Base-by-base conservation (phyloP, 1,140 invertebrate species). In the Temnothorax curvispinosus region DNA sequence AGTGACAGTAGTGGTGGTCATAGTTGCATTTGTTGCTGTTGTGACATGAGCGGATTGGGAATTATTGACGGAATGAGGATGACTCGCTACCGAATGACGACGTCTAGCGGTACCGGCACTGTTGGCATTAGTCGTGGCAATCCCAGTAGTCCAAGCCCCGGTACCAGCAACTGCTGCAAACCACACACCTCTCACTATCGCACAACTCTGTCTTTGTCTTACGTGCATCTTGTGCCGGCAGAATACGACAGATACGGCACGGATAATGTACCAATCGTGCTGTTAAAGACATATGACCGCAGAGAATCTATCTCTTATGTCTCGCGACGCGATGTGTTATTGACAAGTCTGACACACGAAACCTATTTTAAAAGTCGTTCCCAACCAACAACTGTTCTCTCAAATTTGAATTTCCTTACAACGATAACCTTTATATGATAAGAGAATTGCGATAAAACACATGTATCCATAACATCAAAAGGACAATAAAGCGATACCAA, bases 61-160 rank as follows among this genome's bases (percentile, higher is more conserved):
- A 94, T 95, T 94, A 93, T 94, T 95, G 91, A 91, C 89, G 92
- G 92, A 92, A 93, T 94, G 93, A 92, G 94, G 94, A 93, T 95
- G 94, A 93, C 93, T 95, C 85, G 95, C 94, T 92, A 95, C 93
- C 92, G 95, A 95, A 91, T 95, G 94, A 93, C 95, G 94, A 90
- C 94, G 94, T 90, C 94, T 94, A 92, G 94, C 93, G 85, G 94
- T 92, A 91, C 91, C 91, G 90, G 92, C 92, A 92, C 92, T 92
- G 92, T 93, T 94, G 92, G 88, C 92, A 91, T 94, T 95, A 93
- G 92, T 93, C 92, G 91, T 92, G 92, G 89, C 88, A 91, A 93
- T 94, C 90, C 93, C 92, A 91, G 92, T 90, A 92, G 92, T 94
- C 90, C 94, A 94, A 92, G 91, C 92, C 92, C 93, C 94, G 86